These are phyloP conservation scores for Venustaconcha ellipsiformis DNA, from an alignment of 1,140 invertebrate species.

Conservation along the genomic window DNA sequence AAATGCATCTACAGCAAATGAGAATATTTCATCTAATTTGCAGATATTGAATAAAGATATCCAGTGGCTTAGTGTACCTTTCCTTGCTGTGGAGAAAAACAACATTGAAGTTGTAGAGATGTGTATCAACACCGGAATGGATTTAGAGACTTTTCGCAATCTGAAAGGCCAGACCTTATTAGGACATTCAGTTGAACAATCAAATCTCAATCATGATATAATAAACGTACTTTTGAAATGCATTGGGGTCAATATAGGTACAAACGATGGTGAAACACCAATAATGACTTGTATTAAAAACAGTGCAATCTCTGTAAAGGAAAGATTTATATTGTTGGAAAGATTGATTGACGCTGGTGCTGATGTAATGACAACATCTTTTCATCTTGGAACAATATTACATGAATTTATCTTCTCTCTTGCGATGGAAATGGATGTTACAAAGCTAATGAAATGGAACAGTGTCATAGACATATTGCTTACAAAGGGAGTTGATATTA, in stretches of 20 bases:
- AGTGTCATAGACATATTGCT: constrained; percentile 8
- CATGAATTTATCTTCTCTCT: background rate
- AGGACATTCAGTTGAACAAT: background rate
- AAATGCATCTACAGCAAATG: no score
- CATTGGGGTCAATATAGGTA: background rate
- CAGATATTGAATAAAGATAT: no score
- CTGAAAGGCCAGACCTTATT: background rate
- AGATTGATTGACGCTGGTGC: constrained; percentile 7
- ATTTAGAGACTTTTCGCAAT: constrained; percentile 10
- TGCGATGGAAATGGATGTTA: background rate
- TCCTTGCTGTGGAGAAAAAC: background rate
- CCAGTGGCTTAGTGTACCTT: constrained; percentile 1
- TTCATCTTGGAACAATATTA: background rate
- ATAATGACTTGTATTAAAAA: background rate
- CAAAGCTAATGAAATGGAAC: background rate
- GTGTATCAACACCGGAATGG: constrained; percentile 5
- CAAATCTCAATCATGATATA: background rate
- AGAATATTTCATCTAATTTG: no score
- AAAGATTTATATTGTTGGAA: background rate
- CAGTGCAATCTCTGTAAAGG: background rate
- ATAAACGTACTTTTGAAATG: background rate
- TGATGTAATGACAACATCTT: background rate
- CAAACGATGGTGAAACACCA: background rate
- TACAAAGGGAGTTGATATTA: background rate
- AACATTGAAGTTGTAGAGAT: constrained; percentile 8